Conservation (phyloP, 92 coral and sea anemone species). For the Actinostola sp. region DNA sequence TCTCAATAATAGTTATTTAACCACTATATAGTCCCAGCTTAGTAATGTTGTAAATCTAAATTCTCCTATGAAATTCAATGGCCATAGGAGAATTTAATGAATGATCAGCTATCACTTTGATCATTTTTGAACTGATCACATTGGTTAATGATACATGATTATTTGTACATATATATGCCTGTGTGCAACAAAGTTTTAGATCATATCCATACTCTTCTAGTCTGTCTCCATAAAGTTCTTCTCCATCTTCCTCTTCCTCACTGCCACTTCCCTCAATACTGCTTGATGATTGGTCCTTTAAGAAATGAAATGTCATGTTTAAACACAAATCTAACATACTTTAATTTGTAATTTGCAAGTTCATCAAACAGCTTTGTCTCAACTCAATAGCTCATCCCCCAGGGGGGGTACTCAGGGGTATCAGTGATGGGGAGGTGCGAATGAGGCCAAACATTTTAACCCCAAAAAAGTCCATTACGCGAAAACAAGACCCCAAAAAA, state of each 20-base stretch:
- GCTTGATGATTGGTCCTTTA: constrained; percentile 79
- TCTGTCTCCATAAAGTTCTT: constrained; percentile 92
- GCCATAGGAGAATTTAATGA: no score
- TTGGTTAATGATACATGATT: background rate
- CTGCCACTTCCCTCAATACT: constrained; percentile 75
- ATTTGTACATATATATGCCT: background rate
- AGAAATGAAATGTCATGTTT: background rate
- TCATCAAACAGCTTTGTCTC: no score
- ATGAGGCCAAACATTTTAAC: no score
- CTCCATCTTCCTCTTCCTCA: constrained; percentile 92
- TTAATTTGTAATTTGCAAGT: no score
- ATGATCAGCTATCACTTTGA: background rate
- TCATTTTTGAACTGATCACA: background rate
- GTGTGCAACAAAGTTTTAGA: background rate
- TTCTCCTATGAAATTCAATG: background rate
- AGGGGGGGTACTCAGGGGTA: no score
- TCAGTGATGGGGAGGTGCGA: no score
- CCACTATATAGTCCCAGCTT: no score
- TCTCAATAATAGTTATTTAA: background rate
- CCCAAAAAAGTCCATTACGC: no score
- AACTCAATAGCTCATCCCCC: no score
- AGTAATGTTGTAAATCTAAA: background rate
- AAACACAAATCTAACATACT: no score
- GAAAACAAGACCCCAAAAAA: no score
- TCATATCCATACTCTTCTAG: constrained; percentile 72